Evolutionary conservation across 2,888 invertebrate genomes (phyloP).

Genomic region (Acronicta psi): DNA sequence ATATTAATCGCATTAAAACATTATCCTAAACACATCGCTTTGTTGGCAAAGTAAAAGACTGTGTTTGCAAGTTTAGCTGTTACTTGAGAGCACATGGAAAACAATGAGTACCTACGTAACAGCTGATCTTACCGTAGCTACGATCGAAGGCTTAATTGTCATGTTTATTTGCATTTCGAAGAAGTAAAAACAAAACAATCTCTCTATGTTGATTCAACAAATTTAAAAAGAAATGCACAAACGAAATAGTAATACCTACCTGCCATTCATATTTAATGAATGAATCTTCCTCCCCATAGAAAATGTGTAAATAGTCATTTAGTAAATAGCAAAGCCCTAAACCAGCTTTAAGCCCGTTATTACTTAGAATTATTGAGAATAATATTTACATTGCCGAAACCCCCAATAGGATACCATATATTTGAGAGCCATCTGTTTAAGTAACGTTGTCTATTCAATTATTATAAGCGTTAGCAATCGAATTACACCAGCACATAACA

Average conservation of each 20-base stretch:
- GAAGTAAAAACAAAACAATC: conserved; percentile 47
- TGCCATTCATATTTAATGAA: conserved; percentile 21
- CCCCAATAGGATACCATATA: conserved; percentile 49
- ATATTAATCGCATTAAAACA: conserved; percentile 82
- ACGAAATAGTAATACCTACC: conserved; percentile 33
- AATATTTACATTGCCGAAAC: conserved; percentile 41
- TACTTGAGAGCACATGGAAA: conserved; percentile 52
- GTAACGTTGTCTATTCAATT: conserved; percentile 40
- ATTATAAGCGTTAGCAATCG: conserved; percentile 58
- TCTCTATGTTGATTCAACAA: conserved; percentile 21
- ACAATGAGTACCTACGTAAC: conserved; percentile 60
- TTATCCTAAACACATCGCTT: conserved; percentile 86
- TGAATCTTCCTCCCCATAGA: conserved; percentile 9
- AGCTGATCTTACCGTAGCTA: conserved; percentile 79
- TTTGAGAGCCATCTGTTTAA: conserved; percentile 45
- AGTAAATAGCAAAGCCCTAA: conserved; percentile 60
- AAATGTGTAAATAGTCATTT: conserved; percentile 38
- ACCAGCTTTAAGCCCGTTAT: conserved; percentile 56
- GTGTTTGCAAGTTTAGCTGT: conserved; percentile 80
- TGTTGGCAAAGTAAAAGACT: conserved; percentile 74
- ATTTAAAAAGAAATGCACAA: conserved; percentile 42
- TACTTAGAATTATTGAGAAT: conserved; percentile 44
- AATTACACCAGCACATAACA: conserved; percentile 82
- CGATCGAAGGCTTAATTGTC: conserved; percentile 77
- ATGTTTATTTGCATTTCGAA: conserved; percentile 80